Evolutionary conservation across 2,797 vertebrate genomes (phyloP).

Genomic region (Scolopax bukidnonensis): DNA sequence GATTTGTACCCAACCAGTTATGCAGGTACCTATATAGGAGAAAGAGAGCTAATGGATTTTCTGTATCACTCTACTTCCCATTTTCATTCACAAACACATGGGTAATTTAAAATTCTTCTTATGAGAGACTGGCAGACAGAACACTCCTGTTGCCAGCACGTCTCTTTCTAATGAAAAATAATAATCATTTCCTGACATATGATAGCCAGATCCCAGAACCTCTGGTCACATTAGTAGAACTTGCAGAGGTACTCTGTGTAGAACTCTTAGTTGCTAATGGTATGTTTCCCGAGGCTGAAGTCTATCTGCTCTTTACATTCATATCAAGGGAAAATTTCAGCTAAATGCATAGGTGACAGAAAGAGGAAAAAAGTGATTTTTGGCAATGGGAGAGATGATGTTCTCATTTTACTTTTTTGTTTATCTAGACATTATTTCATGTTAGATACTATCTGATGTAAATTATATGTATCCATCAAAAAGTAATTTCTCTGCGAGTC

Average conservation of each 20-base stretch:
- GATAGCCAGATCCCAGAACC: not conserved
- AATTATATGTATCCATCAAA: not conserved
- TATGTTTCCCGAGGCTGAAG: not conserved
- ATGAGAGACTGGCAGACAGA: not conserved
- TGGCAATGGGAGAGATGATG: not conserved
- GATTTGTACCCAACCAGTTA: not conserved
- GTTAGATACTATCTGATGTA: not conserved
- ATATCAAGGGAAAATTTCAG: not conserved
- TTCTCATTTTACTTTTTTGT: not conserved
- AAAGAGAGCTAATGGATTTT: not conserved
- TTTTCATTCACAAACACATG: not conserved
- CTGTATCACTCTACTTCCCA: not conserved
- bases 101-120: not conserved
- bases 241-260: not conserved
- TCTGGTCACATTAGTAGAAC: not conserved
- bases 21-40: not conserved
- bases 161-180: not conserved
- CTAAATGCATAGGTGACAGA: not conserved
- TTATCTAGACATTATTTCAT: not conserved
- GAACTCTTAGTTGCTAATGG: not conserved
- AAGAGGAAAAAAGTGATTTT: not conserved
- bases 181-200: not conserved
- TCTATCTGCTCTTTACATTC: not conserved
- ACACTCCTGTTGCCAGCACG: not conserved
- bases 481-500: not conserved